phyloP scores from a whole-genome alignment of 2,113 vertebrate genomes.

The Hemibagrus wyckioides region DNA sequence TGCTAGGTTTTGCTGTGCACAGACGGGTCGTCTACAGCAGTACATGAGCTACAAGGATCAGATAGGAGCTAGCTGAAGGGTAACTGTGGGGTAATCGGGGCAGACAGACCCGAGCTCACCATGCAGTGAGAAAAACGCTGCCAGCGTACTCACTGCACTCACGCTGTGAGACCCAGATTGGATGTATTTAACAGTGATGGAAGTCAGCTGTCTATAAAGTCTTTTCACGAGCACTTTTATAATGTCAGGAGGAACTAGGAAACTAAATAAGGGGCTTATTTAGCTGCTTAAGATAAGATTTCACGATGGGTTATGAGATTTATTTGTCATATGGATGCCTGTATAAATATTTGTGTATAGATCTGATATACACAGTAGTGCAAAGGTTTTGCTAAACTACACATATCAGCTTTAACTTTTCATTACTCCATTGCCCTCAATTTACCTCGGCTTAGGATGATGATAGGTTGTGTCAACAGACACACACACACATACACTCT shows the following conservation, averaged over 20 bases:
- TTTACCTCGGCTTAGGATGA: not conserved
- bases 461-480: not conserved
- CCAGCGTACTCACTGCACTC: not conserved
- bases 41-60: not conserved
- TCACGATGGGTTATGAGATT: not conserved
- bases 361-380: not conserved
- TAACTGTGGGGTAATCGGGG: too few relatives aligned
- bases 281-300: not conserved
- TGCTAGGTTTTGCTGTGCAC: not conserved
- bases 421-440: not conserved
- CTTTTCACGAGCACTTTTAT: not conserved
- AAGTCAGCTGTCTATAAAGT: slow-evolving; percentile 1
- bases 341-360: not conserved
- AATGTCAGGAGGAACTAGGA: not conserved
- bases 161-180: not conserved
- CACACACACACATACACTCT: not conserved
- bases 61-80: not conserved
- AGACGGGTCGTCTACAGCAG: not conserved
- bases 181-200: not conserved
- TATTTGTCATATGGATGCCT: not conserved
- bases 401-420: not conserved
- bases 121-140: not conserved
- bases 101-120: not conserved
- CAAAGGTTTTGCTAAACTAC: not conserved
- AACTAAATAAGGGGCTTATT: not conserved